Conservation (phyloP, 2,113 vertebrate species). For the Gymnobelideus leadbeateri region DNA sequence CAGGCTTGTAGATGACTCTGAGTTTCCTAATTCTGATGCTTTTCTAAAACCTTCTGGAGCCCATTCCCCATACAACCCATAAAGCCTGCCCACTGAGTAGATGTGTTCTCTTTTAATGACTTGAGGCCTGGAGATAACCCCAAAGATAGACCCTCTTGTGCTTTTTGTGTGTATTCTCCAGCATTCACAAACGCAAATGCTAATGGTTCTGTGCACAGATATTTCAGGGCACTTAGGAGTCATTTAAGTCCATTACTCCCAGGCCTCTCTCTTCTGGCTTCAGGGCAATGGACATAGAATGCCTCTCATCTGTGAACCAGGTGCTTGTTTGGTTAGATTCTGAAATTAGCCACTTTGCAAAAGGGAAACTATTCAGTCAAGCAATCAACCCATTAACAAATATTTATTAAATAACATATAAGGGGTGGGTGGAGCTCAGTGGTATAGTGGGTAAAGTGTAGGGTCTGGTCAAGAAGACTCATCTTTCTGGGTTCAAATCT, state of each 20-base stretch:
- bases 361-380: neutral
- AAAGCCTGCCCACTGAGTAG: neutral
- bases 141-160: neutral
- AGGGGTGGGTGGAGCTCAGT: neutral
- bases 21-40: neutral
- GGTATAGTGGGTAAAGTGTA: neutral
- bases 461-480: neutral
- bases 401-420: neutral
- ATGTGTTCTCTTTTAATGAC: neutral
- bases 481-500: neutral
- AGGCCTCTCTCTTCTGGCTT: neutral
- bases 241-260: neutral
- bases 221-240: neutral
- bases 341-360: neutral
- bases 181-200: neutral
- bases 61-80: neutral
- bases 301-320: neutral
- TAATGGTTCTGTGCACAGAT: neutral
- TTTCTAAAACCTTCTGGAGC: neutral
- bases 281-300: neutral
- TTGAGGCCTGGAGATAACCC: neutral
- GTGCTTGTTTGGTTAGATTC: neutral
- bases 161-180: neutral
- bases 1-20: neutral
- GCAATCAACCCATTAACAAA: neutral